Base-by-base conservation (phyloP, 1,140 invertebrate species). In the Colletes latitarsis region DNA sequence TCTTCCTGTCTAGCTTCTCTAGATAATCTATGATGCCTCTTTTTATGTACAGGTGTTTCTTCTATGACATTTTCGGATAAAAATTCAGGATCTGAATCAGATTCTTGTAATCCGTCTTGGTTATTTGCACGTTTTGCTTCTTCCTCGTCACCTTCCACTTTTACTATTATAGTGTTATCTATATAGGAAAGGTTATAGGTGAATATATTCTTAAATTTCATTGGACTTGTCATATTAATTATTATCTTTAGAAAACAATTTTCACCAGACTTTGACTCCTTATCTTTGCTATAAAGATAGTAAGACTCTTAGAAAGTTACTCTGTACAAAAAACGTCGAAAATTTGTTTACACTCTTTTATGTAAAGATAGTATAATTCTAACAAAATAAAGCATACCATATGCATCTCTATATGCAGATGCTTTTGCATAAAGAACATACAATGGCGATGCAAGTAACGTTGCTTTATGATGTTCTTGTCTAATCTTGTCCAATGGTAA, bases 341-440 rank as follows among this genome's bases (percentile, higher is more conserved):
- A 30, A 43, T 43, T 43, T 9, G 43, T 43, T 43, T 43, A 43
- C 8, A 43, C 4, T 30, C 43, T 9, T 43, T 43, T 43, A 43
- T 6, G 8, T 43, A 43, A 43, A 43, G 8, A 43, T 46, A 80
- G 69, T 67, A 43, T 43, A 0, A n/a, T 21, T 49, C 49, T 4
- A 68, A 69, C n/a, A 10, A 63, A 30, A 57, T 72, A 69, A 69
- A 88, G 81, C 89, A 90, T 94, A 94, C 96, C 96, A 91, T 96
- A 95, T 53, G 96, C 97, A 91, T 98, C 96, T 89, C 96, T 95
- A 91, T 97, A 98, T n/a, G 97, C 97, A 90, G 95, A 95, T 49
- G 96, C 94, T 94, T 98, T 97, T 76, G 97, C 96, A 94, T 97
- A 99, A 3, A 99, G 94, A 78, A 98, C 95, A 94, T 98, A 99